Evolutionary conservation across 1,140 invertebrate genomes (phyloP).

Genomic region (Cheumatopsyche charites): DNA sequence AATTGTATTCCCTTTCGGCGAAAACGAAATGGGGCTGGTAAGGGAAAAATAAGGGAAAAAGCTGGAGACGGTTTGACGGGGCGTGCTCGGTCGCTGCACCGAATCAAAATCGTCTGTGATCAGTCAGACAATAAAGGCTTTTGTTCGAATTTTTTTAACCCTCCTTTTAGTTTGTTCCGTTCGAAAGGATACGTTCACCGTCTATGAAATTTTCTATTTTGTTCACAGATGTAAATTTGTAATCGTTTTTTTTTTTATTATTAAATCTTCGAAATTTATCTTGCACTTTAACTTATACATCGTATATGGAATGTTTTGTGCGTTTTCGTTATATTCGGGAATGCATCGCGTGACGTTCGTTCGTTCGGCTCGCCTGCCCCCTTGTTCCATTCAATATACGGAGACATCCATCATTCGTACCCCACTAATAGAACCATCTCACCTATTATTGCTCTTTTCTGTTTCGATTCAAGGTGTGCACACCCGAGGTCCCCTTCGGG

Average conservation of each 20-base stretch:
- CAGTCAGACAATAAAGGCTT: constrained; percentile 19
- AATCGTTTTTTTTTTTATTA: too few species aligned
- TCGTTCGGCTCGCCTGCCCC: constrained; percentile 30
- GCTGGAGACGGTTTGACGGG: background rate
- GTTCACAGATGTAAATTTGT: too few species aligned
- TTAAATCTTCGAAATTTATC: too few species aligned
- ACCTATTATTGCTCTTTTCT: constrained; percentile 45
- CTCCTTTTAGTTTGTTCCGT: background rate
- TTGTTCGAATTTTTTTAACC: background rate
- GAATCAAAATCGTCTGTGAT: constrained; percentile 18
- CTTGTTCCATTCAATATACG: constrained; percentile 43
- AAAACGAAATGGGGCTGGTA: background rate
- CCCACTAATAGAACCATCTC: constrained; percentile 48
- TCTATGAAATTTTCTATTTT: too few species aligned
- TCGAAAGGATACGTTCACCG: too few species aligned
- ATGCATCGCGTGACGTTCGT: constrained; percentile 44
- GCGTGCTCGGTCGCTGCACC: background rate
- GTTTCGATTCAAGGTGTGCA: constrained; percentile 20
- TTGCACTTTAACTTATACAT: too few species aligned
- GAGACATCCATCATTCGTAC: constrained; percentile 44
- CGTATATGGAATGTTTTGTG: too few species aligned
- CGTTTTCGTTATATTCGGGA: background rate
- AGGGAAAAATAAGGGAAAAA: background rate
- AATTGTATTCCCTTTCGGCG: constrained; percentile 27
- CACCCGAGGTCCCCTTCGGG: background rate